Evolutionary conservation across 2,113 vertebrate species (phyloP).

Genomic region (Ochotona princeps): DNA sequence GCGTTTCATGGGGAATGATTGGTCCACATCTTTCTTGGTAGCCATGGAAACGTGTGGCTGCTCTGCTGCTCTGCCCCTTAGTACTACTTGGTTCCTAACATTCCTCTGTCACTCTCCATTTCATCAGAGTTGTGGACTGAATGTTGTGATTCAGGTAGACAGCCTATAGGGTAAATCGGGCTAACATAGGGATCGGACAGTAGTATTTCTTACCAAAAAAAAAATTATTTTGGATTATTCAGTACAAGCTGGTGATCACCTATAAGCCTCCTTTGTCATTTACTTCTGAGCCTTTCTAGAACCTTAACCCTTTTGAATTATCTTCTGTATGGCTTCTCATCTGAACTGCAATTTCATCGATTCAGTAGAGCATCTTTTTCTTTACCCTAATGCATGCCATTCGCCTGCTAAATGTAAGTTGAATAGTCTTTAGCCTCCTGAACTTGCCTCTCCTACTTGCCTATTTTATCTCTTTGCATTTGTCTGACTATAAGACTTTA

Average conservation of each 20-base stretch:
- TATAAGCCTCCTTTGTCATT: not conserved
- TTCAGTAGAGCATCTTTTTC: not conserved
- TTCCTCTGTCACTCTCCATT: not conserved
- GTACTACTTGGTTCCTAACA: not conserved
- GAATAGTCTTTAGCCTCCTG: constrained; percentile 44
- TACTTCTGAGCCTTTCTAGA: constrained; percentile 11
- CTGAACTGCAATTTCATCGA: not conserved
- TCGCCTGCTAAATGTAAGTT: constrained; percentile 2
- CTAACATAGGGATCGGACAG: not conserved
- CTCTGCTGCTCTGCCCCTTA: not conserved
- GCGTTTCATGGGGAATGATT: not conserved
- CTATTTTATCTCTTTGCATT: constrained; percentile 36
- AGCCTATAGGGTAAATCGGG: not conserved
- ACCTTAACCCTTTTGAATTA: not conserved
- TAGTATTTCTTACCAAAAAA: not conserved
- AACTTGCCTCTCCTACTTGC: not conserved
- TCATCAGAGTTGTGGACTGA: not conserved
- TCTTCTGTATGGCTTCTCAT: not conserved
- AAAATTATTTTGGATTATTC: not conserved
- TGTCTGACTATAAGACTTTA: constrained; percentile 6
- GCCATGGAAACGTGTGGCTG: not conserved
- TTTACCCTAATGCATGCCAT: not conserved
- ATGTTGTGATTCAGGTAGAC: not conserved
- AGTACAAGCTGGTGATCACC: not conserved
- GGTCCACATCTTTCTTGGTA: not conserved